These are phyloP conservation scores for Trichomalopsis sarcophagae DNA, from an alignment of 1,140 invertebrate species.

Conservation along the genomic window DNA sequence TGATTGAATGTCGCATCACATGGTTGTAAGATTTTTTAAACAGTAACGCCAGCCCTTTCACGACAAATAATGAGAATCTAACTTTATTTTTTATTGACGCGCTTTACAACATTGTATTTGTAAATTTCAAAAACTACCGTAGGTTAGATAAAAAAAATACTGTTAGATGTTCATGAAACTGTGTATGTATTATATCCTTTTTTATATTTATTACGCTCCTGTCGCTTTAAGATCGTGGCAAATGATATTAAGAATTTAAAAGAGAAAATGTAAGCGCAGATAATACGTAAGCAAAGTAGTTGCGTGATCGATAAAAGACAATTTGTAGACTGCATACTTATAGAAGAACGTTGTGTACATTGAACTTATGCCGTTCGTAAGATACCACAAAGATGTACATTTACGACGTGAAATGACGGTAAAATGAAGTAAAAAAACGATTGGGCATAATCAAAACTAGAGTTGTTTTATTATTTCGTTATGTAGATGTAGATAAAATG, in stretches of 20 bases:
- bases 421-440: constrained; percentile 4
- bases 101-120: constrained; percentile 40
- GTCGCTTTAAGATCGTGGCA: constrained; percentile 39
- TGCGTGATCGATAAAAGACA: constrained; percentile 24
- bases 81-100: constrained; percentile 40
- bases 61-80: constrained; percentile 44
- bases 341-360: constrained; percentile 39
- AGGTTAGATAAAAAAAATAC: constrained; percentile 14
- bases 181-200: constrained; percentile 50
- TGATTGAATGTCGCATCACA: not conserved
- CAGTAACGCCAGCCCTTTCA: constrained; percentile 20
- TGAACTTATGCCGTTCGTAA: constrained; percentile 39
- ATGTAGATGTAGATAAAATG: constrained; percentile 43
- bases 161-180: constrained; percentile 42
- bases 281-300: constrained; percentile 34
- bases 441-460: constrained; percentile 38
- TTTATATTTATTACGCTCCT: constrained; percentile 52
- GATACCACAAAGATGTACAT: constrained; percentile 40
- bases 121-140: constrained; percentile 46
- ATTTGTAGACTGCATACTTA: constrained; percentile 32
- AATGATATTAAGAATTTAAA: not conserved
- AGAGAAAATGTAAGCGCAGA: not conserved
- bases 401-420: constrained; percentile 12
- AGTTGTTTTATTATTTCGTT: constrained; percentile 27
- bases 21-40: constrained; percentile 14